Evolutionary conservation across 2,888 invertebrate species (phyloP).

Genomic region (Catocala nupta): DNA sequence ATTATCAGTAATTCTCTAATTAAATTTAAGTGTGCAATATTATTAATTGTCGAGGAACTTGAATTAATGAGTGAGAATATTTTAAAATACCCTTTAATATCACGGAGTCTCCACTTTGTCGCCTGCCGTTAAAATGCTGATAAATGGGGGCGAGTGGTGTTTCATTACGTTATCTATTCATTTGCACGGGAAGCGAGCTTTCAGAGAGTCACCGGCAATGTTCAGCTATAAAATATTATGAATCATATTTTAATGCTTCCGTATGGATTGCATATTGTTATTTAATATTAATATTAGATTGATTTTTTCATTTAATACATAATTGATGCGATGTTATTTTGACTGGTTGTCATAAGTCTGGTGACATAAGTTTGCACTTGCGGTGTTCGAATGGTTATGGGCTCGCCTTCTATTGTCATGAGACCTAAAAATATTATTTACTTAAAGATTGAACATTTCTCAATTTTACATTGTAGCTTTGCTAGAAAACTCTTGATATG

Average conservation of each 20-base stretch:
- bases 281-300: no score
- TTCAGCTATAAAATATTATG: constrained; percentile 23
- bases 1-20: constrained; percentile 4
- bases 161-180: constrained; percentile 57
- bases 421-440: no score
- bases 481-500: no score
- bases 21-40: constrained; percentile 7
- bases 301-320: no score
- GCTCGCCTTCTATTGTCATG: no score
- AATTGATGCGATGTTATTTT: no score
- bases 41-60: constrained; percentile 11
- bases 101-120: constrained; percentile 47
- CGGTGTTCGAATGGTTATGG: no score
- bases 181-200: constrained; percentile 44
- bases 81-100: constrained; percentile 34
- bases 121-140: constrained; percentile 52
- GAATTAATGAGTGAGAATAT: constrained; percentile 16
- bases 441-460: no score
- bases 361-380: no score
- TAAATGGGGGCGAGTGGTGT: constrained; percentile 51
- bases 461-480: no score
- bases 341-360: no score
- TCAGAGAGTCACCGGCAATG: constrained; percentile 22
- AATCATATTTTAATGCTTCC: neutral
- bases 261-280: no score